Base-by-base conservation (phyloP, 92 coral and sea anemone genomes). In the Porites lobata region DNA sequence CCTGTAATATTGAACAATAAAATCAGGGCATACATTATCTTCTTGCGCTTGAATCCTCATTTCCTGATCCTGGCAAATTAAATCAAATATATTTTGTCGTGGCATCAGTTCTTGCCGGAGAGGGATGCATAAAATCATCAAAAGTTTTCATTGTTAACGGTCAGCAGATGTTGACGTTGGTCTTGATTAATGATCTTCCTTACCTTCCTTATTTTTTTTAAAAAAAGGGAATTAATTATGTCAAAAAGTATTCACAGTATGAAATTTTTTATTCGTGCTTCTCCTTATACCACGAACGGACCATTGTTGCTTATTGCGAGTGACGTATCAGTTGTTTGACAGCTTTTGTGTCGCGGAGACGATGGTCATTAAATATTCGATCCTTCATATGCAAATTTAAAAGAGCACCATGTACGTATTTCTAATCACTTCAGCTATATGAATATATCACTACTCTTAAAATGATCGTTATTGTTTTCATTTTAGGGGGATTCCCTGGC, bases 401-500 rank as follows among this genome's bases (percentile, higher is more conserved):
- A 22, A 29, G 67, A 53, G 76, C 9, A 81, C 50, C 66, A 69
- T 12, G 52, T 52, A 50, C 58, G 15, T 65, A 59, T 79, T 63
- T 13, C 56, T 61, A 81, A 81, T 81, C 67, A 81, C 76, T 67
- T 58, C 63, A 43, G 24, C 38, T 38, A 67, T 69, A 53, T 81
- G 85, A 81, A 81, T 81, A 51, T 81, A 26, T 81, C 50, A 57
- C 43, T 21, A 8, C 50, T 18, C 43, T 68, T 80, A 7, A 8
- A 54, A 18, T 52, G 54, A 10, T 4, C 62, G 51, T 67, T 81
- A 52, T 80, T 80, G 84, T 80, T 65, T 53, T 53, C 26, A 54
- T 69, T 65, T 54, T 26, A 68, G 51, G 85, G 85, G 85, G 76
- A 80, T 80, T 80, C 84, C 84, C 84, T 22, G 75, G 75, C 14